Evolutionary conservation across 2,113 vertebrate species (phyloP), one percentile per base, ranked within the genome.

Genomic region (Gymnobelideus leadbeateri): DNA sequence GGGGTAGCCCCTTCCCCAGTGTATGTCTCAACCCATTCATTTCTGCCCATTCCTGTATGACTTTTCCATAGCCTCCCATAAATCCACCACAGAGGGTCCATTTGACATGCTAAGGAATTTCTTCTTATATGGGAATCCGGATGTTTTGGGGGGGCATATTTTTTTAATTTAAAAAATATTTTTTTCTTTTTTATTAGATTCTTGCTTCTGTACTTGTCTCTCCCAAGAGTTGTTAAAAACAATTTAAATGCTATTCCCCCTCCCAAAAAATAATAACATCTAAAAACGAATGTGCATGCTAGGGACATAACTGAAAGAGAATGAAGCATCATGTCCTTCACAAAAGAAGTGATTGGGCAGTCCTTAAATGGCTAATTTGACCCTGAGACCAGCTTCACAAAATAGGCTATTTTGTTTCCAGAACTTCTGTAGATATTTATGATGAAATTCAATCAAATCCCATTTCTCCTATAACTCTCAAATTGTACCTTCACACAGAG

Each of bases 391-490:
- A 98, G 2, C 92, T 93, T 94, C 96, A 95, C 98, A 98, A 97
- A 98, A 97, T 96, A 96, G 95, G 91, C 31, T 96, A 51, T 94
- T 97, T 92, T 92, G 52, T 97, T 95, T 91, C 91, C 68, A 53
- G 94, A 96, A 97, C 92, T 96, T 92, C 91, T 77, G 14, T 98
- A 97, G 98, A 92, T 98, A 97, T 98, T 97, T 97, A 96, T 95
- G 97, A 77, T 98, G 97, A 97, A 97, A 98, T 98, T 98, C 97
- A 97, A 53, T 94, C 97, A 95, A 98, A 97, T 94, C 92, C 92
- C 0, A 93, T 90, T 97, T 96, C 92, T 97, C 97, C 94, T 97
- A 92, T 97, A 96, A 93, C 23, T 54, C 96, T 94, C 96, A 96
- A 93, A 97, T 98, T 98, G 96, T 95, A 97, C 91, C 89, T 97